Conservation (phyloP, 1,140 invertebrate genomes). For the Galendromus occidentalis region DNA sequence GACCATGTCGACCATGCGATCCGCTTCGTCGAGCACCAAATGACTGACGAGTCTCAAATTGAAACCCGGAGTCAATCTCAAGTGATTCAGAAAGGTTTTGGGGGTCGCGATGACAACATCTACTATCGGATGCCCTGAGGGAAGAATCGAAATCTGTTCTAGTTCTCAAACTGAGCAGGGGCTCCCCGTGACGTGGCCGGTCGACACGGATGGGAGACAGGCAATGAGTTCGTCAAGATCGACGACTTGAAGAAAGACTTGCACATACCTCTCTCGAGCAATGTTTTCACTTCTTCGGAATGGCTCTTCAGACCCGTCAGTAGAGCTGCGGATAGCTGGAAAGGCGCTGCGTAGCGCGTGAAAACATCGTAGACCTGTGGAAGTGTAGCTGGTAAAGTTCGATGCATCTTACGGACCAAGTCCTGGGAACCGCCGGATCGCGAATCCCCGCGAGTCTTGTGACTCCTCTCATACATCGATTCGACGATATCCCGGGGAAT, state of each 20-base stretch:
- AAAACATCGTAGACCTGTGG: slow-evolving; percentile 44
- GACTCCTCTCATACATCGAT: too few species aligned
- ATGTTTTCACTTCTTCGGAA: slow-evolving; percentile 46
- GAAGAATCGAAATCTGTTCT: too few species aligned
- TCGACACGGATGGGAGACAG: too few species aligned
- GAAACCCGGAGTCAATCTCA: slow-evolving; percentile 68
- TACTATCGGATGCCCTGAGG: slow-evolving; percentile 24
- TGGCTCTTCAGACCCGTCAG: slow-evolving; percentile 50
- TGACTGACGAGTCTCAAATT: slow-evolving; percentile 53
- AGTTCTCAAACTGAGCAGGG: too few species aligned
- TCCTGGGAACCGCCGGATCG: too few species aligned
- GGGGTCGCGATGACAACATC: slow-evolving; percentile 87
- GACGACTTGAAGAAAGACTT: background rate
- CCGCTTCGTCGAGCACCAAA: slow-evolving; percentile 76
- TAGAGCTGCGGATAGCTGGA: slow-evolving; percentile 47
- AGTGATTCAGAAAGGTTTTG: slow-evolving; percentile 74
- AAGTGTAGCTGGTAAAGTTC: too few species aligned
- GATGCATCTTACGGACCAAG: too few species aligned
- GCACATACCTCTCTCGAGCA: slow-evolving; percentile 43
- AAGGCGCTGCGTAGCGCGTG: slow-evolving; percentile 44
- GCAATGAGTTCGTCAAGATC: too few species aligned
- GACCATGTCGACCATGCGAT: slow-evolving; percentile 70
- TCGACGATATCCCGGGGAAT: too few species aligned
- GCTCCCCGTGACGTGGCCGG: too few species aligned
- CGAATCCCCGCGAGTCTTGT: too few species aligned